These are phyloP conservation scores for Clarias macrocephalus DNA, from an alignment of 2,113 vertebrate genomes.

Conservation along the genomic window DNA sequence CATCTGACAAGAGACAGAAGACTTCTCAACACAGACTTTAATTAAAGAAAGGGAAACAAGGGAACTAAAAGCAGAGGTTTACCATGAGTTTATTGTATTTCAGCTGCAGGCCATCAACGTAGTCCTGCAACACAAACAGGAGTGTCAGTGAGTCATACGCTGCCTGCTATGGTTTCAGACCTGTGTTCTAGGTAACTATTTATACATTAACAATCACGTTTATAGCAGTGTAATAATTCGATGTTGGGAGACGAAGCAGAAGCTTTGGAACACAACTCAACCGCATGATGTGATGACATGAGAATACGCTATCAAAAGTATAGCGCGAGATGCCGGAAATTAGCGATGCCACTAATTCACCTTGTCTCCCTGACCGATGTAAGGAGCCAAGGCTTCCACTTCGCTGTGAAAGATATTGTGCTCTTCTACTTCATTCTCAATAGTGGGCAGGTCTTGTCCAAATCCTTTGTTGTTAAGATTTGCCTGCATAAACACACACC, in stretches of 20 bases:
- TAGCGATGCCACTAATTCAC: conserved; percentile 55
- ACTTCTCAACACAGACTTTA: neutral
- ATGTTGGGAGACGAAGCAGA: neutral
- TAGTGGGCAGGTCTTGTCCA: conserved; percentile 84
- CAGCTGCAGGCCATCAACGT: conserved; percentile 71
- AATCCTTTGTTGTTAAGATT: conserved; percentile 81
- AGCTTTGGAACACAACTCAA: neutral
- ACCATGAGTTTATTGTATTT: conserved; percentile 93
- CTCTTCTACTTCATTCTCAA: conserved; percentile 90
- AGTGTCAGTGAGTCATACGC: conserved; percentile 2
- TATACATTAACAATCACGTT: neutral
- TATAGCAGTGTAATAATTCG: neutral
- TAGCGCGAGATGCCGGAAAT: neutral
- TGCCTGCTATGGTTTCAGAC: neutral
- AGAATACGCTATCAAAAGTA: neutral
- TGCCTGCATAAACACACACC: conserved; percentile 67
- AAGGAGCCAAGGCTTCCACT: conserved; percentile 91
- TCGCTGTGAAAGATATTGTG: conserved; percentile 98
- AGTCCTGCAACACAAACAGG: conserved; percentile 72
- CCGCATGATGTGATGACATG: neutral
- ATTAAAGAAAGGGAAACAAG: neutral
- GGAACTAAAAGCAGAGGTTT: conserved; percentile 54
- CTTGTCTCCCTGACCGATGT: conserved; percentile 79
- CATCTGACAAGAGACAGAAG: neutral
- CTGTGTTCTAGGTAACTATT: neutral